A percentile compares a stretch with the other conserved stretches of the same genome.
phyloP scores from a whole-genome alignment of 2,113 vertebrate species.

The Catharus minimus region DNA sequence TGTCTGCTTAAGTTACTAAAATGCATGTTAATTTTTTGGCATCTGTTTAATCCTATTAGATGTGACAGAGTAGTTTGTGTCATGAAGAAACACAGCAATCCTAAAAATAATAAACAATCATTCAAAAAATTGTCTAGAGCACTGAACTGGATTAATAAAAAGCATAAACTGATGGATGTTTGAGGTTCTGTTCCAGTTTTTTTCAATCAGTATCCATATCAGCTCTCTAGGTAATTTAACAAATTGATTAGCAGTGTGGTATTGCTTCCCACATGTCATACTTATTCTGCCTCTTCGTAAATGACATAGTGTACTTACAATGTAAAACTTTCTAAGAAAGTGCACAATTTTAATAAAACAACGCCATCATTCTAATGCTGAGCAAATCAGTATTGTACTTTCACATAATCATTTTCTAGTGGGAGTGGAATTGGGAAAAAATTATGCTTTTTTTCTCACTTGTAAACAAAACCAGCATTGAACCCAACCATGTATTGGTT shows the following conservation, averaged over 20 bases:
- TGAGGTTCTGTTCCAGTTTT: background rate
- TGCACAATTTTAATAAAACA: background rate
- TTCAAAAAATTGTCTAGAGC: background rate
- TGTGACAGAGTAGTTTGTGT: background rate
- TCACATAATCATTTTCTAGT: background rate
- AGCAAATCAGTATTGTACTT: background rate
- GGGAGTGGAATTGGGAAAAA: background rate
- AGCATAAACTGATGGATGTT: background rate
- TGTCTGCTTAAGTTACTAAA: background rate
- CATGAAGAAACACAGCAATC: background rate
- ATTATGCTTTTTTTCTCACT: background rate
- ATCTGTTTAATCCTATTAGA: background rate
- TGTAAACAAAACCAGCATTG: background rate
- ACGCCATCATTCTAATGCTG: background rate
- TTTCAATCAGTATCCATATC: background rate
- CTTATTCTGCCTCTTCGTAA: background rate
- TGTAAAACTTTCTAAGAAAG: background rate
- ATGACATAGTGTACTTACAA: background rate
- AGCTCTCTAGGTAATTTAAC: background rate
- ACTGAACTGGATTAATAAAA: background rate
- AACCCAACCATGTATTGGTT: constrained; percentile 43
- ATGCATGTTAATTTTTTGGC: background rate
- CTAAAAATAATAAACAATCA: background rate
- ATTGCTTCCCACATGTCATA: background rate
- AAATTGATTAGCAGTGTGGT: background rate